Evolutionary conservation across 2,113 vertebrate species (phyloP).

Genomic region (Archocentrus centrarchus): DNA sequence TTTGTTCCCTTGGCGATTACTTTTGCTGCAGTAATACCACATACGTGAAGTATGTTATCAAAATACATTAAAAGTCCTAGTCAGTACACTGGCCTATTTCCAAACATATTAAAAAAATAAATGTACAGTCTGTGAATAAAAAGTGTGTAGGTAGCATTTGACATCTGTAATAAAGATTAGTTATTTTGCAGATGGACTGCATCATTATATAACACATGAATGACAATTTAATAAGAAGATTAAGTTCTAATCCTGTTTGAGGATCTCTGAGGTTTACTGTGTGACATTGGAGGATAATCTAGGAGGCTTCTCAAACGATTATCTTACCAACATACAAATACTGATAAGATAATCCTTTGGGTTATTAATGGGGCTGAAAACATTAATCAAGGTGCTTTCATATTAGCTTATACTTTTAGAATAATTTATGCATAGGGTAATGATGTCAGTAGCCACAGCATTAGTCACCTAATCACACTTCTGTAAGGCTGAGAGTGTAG

Average conservation of each 20-base stretch:
- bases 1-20: neutral
- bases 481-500: neutral
- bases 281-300: slow-evolving; percentile 48
- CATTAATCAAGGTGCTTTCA: neutral
- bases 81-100: neutral
- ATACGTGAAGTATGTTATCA: neutral
- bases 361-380: neutral
- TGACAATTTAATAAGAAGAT: slow-evolving; percentile 60
- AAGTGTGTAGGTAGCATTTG: neutral
- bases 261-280: slow-evolving; percentile 27
- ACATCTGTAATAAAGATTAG: slow-evolving; percentile 12
- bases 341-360: slow-evolving; percentile 24
- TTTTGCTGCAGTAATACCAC: neutral
- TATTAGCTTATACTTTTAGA: neutral
- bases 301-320: slow-evolving; percentile 24
- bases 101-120: neutral
- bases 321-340: slow-evolving; percentile 12
- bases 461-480: neutral
- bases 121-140: neutral
- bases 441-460: neutral
- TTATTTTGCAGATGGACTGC: neutral
- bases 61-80: neutral
- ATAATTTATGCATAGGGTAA: neutral
- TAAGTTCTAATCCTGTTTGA: slow-evolving; percentile 56
- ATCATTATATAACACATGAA: slow-evolving; percentile 25